Conservation (phyloP, 92 coral and sea anemone species). For the Actinernus sp. region DNA sequence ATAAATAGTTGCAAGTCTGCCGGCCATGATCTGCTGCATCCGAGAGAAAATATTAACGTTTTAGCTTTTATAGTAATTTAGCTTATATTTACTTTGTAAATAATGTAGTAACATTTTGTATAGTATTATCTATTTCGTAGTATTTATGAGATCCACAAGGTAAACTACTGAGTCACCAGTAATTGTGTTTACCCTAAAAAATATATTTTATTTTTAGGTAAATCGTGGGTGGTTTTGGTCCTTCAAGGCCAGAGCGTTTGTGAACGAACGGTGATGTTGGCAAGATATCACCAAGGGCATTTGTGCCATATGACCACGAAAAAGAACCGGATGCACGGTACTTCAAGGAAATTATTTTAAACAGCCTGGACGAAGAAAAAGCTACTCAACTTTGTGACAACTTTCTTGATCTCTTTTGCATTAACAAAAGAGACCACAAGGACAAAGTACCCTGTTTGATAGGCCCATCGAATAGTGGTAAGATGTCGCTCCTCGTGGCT, state of each 20-base stretch:
- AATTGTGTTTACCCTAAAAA: too few relatives aligned
- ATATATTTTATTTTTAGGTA: too few relatives aligned
- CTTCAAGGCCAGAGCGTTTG: background rate
- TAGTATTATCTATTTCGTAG: too few relatives aligned
- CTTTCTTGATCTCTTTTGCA: background rate
- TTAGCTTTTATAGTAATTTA: too few relatives aligned
- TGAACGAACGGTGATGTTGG: background rate
- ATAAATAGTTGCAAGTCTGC: too few relatives aligned
- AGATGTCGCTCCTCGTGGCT: background rate
- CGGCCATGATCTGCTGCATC: too few relatives aligned
- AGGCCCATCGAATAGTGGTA: slow-evolving; percentile 4
- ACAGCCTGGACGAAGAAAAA: too few relatives aligned
- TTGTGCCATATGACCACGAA: background rate
- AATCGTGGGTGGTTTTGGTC: slow-evolving; percentile 22
- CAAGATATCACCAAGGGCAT: slow-evolving; percentile 16
- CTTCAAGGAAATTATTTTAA: slow-evolving; percentile 21
- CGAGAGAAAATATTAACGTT: too few relatives aligned
- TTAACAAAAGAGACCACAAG: slow-evolving; percentile 2
- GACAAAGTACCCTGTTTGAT: slow-evolving; percentile 7
- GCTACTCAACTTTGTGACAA: background rate
- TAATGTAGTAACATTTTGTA: too few relatives aligned
- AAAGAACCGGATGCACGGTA: slow-evolving; percentile 3
- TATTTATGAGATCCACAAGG: too few relatives aligned
- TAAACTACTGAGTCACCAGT: too few relatives aligned
- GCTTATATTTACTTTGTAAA: too few relatives aligned